These are phyloP conservation scores for Boloria selene DNA, from an alignment of 2,888 invertebrate species.

Conservation along the genomic window DNA sequence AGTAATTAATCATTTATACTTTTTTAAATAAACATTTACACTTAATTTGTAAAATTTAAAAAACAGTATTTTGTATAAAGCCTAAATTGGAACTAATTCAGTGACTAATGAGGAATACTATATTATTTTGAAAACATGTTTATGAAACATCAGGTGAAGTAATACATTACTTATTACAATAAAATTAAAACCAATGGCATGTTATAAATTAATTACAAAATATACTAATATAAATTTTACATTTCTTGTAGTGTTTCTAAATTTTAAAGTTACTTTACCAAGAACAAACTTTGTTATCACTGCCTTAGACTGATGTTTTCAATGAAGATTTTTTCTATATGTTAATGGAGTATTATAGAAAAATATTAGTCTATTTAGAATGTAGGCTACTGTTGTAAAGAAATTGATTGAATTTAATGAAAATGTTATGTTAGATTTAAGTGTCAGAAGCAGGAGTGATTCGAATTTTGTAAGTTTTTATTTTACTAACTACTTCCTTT, in stretches of 20 bases:
- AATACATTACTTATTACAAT: background rate
- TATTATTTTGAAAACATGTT: background rate
- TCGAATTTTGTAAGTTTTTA: slow-evolving; percentile 38
- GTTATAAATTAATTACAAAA: slow-evolving; percentile 7
- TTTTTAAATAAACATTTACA: background rate
- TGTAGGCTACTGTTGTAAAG: slow-evolving; percentile 62
- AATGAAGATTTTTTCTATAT: slow-evolving; percentile 66
- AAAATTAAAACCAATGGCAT: background rate
- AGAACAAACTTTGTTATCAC: slow-evolving; percentile 72
- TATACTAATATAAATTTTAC: background rate
- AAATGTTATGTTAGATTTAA: slow-evolving; percentile 46
- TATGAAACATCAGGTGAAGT: background rate
- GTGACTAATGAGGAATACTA: slow-evolving; percentile 3
- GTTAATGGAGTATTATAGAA: slow-evolving; percentile 67
- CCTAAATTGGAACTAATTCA: slow-evolving; percentile 7
- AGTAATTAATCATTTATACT: background rate
- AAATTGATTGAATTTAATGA: slow-evolving; percentile 77
- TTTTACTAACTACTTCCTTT: slow-evolving; percentile 36
- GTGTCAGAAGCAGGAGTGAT: slow-evolving; percentile 33
- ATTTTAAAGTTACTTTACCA: slow-evolving; percentile 37
- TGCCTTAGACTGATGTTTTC: slow-evolving; percentile 80
- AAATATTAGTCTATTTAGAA: slow-evolving; percentile 55
- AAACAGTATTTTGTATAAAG: no score
- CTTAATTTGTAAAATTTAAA: background rate
- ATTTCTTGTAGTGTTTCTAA: slow-evolving; percentile 19